phyloP scores from a whole-genome alignment of 2,888 invertebrate genomes.

The Ethmia dodecea region DNA sequence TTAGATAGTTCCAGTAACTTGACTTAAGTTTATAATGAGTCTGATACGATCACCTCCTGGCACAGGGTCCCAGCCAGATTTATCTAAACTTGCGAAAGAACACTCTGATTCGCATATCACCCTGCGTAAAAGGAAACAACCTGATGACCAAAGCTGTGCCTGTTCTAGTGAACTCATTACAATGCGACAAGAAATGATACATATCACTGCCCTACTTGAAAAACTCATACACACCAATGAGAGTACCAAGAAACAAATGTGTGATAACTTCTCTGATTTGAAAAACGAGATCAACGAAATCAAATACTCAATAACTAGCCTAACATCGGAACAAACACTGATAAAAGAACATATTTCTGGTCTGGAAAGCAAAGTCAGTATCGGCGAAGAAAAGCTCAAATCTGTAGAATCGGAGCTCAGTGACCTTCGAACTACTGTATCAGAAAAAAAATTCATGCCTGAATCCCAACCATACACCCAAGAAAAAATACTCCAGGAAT shows the following conservation, averaged over 20 bases:
- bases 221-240: slow-evolving; percentile 8
- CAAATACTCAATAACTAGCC: slow-evolving; percentile 7
- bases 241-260: slow-evolving; percentile 12
- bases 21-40: too few relatives aligned
- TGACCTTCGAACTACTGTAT: slow-evolving; percentile 1
- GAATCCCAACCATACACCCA: too few relatives aligned
- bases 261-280: slow-evolving; percentile 14
- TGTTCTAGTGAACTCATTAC: background rate
- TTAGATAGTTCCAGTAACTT: too few relatives aligned
- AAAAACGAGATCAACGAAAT: slow-evolving; percentile 14
- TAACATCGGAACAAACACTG: slow-evolving; percentile 7
- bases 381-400: slow-evolving; percentile 8
- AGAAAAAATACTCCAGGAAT: background rate
- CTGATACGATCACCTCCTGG: slow-evolving; percentile 3
- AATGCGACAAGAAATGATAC: slow-evolving; percentile 3
- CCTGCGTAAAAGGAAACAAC: slow-evolving; percentile 7
- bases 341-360: slow-evolving; percentile 9
- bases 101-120: background rate
- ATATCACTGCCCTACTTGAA: slow-evolving; percentile 5
- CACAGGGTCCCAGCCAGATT: slow-evolving; percentile 5
- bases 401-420: slow-evolving; percentile 5
- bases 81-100: slow-evolving; percentile 5
- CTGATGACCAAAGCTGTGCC: slow-evolving; percentile 2
- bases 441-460: too few relatives aligned
- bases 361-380: slow-evolving; percentile 3